Base-by-base conservation (phyloP, 2,113 vertebrate species). In the Regulus satrapa region DNA sequence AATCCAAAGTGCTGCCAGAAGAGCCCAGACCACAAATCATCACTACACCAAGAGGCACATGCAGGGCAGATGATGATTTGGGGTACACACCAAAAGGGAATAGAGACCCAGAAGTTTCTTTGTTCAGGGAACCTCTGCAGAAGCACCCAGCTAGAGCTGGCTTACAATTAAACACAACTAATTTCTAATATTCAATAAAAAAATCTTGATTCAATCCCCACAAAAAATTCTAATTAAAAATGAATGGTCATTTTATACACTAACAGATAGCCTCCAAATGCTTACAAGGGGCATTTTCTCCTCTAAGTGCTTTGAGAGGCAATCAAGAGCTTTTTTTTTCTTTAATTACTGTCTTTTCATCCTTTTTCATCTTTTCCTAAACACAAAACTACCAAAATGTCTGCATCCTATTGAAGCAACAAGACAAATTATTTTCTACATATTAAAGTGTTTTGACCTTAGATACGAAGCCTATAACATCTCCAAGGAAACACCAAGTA, bases 311-410 rank as follows among this genome's bases (percentile, higher is more conserved):
- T 79, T 34, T 75, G 71, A 94, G 86, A 92, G 45, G 75, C 58
- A 90, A 83, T 90, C 51, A 89, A 94, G 38, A 80, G n/a, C n/a
- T 85, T 25, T 25, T 91, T 92, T 92, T 68, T 25, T 63, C 67
- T 90, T 88, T 89, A 95, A 93, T 94, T 88, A 69, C 28, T 82
- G 19, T 61, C 49, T 92, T 93, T 92, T 85, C 36, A 92, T 82
- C 62, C 58, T 88, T 95, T n/a, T n/a, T n/a, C n/a, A n/a, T n/a
- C n/a, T n/a, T n/a, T 88, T 52, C 66, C 82, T 38, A 29, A 94
- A 69, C 19, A 88, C 0, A 5, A 72, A 93, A 92, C 69, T 85
- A 72, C 54, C 49, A 95, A 93, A 95, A 94, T 61, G 29, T 92
- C 89, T 83, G 66, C 31, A 49, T 92, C 51, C 8, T 83, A 24